phyloP scores from a whole-genome alignment of 1,140 invertebrate genomes.

The Lamellibrachia luymesi region DNA sequence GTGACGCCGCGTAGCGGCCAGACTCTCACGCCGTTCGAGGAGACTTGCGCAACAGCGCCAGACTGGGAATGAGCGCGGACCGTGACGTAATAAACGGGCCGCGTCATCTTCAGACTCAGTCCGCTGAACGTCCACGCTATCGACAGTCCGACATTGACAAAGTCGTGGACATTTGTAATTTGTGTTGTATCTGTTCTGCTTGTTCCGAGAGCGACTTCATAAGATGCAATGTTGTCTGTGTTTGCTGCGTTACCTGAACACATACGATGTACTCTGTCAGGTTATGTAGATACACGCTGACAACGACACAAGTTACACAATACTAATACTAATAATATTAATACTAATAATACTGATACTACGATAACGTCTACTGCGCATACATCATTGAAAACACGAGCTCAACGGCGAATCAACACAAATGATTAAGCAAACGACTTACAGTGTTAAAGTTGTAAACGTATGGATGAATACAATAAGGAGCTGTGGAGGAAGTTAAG shows the following conservation, averaged over 20 bases:
- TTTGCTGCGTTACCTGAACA: background rate
- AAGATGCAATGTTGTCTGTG: background rate
- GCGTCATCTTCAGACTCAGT: background rate
- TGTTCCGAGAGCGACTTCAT: background rate
- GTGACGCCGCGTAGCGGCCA: background rate
- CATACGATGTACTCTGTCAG: background rate
- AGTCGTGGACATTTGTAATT: background rate
- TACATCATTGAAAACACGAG: too few relatives aligned
- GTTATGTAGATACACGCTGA: background rate
- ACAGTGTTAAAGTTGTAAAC: too few relatives aligned
- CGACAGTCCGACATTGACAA: background rate
- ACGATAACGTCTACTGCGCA: too few relatives aligned
- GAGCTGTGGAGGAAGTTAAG: too few relatives aligned
- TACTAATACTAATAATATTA: too few relatives aligned
- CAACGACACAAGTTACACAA: background rate
- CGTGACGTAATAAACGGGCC: slow-evolving; percentile 38
- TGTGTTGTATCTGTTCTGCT: background rate
- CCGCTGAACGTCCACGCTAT: background rate
- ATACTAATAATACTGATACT: too few relatives aligned
- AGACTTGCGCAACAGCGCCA: slow-evolving; percentile 33
- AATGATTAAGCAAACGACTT: too few relatives aligned
- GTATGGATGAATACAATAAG: too few relatives aligned
- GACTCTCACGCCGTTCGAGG: slow-evolving; percentile 30
- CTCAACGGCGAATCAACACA: too few relatives aligned
- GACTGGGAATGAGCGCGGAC: slow-evolving; percentile 39